These are phyloP conservation scores for Chelon auratus DNA, from an alignment of 2,797 vertebrate genomes.

Conservation along the genomic window DNA sequence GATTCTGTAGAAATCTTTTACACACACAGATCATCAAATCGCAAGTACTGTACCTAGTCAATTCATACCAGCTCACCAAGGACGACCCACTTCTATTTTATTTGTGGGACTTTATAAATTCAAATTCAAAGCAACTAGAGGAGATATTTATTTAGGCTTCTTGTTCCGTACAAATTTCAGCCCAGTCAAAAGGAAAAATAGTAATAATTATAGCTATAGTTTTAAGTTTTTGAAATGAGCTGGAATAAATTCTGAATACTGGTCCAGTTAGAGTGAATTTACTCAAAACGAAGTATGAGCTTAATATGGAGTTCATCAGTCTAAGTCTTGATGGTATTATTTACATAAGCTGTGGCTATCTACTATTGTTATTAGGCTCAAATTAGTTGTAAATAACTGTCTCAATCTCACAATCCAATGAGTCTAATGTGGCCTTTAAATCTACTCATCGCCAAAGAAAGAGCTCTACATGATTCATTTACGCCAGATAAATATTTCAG, in stretches of 20 bases:
- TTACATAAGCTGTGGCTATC: constrained; percentile 26
- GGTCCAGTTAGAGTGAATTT: no score
- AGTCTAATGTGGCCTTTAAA: constrained; percentile 57
- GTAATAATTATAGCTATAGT: no score
- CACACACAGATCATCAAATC: background rate
- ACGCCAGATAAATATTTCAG: constrained; percentile 80
- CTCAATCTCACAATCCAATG: constrained; percentile 38
- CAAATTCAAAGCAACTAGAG: no score
- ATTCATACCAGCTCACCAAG: no score
- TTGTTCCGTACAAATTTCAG: no score
- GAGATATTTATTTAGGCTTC: no score
- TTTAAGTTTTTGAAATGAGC: no score
- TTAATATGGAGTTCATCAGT: background rate
- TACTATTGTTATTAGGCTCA: constrained; percentile 31
- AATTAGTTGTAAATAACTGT: constrained; percentile 40
- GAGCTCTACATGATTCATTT: constrained; percentile 75
- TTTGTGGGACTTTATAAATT: no score
- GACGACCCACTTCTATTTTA: no score
- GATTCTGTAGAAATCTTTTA: constrained; percentile 8
- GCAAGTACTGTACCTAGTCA: no score
- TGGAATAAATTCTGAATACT: no score
- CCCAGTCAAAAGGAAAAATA: no score
- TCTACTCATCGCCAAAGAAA: constrained; percentile 57
- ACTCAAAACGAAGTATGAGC: background rate
- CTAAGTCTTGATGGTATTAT: constrained; percentile 9